phyloP scores from a whole-genome alignment of 2,797 vertebrate genomes.

The Periophthalmus magnuspinnatus region DNA sequence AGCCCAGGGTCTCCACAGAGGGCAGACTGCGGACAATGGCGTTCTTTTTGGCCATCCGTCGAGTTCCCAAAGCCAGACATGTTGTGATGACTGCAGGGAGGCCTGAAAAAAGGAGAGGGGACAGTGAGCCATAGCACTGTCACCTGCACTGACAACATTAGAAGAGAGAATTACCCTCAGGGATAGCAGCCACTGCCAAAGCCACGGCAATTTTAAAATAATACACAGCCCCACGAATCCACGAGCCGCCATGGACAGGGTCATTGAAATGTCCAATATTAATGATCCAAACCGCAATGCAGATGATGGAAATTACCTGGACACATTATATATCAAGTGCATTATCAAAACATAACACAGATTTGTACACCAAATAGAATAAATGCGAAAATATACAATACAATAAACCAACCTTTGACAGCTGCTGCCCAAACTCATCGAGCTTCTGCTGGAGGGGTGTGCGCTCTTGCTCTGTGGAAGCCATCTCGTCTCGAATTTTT shows the following conservation, averaged over 20 bases:
- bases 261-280: conserved; percentile 99
- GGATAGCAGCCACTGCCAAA: conserved; percentile 95
- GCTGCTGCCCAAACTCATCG: conserved; percentile 96
- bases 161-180: conserved; percentile 78
- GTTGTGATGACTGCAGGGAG: conserved; percentile 98
- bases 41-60: conserved; percentile 98
- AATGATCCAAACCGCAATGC: conserved; percentile 98
- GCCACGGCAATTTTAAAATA: conserved; percentile 99
- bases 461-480: conserved; percentile 93
- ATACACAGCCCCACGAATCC: conserved; percentile 97
- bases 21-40: conserved; percentile 96
- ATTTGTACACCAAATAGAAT: neutral
- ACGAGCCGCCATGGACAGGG: conserved; percentile 96
- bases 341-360: neutral
- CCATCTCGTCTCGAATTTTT: conserved; percentile 98
- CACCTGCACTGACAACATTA: neutral
- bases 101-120: conserved; percentile 48
- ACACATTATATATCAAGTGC: neutral
- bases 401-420: conserved; percentile 82
- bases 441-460: conserved; percentile 97
- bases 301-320: conserved; percentile 92
- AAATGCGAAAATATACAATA: neutral
- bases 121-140: neutral
- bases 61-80: conserved; percentile 95
- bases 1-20: conserved; percentile 95